Evolutionary conservation across 2,113 vertebrate species (phyloP), one percentile per base, ranked within the genome.

Genomic region (Lates calcarifer): DNA sequence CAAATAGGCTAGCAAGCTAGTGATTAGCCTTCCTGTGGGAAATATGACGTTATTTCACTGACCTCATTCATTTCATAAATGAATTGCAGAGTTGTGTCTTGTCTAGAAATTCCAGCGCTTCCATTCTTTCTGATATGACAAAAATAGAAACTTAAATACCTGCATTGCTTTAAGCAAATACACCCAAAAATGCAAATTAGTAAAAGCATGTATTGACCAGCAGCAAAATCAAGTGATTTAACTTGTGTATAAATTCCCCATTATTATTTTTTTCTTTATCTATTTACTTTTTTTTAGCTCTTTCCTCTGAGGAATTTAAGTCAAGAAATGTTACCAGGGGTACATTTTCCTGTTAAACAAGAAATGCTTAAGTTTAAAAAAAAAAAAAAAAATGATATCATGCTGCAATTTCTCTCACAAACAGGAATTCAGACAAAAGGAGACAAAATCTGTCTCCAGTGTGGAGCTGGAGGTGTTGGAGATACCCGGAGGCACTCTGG

Each of bases 401-500:
- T 51, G 10, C 68, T 65, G 43, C 15, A 77, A 60, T 77, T 69
- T 77, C 39, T 43, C 41, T 63, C 13, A 15, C 13, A 24, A 83
- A 49, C 55, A 62, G 31, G 56, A 68, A 68, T 65, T 84, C 68
- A 22, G 31, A 62, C 39, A 69, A 74, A 79, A 43, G 29, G 41
- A 24, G 65, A 51, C 22, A 15, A 26, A 6, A 47, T 69, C 65
- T 60, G 28, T 64, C 51, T 61, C 20, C 29, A 60, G 28, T 58
- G 15, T 37, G 13, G 35, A 87, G 64, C 43, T 58, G 64, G 26
- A 66, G 65, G 45, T 61, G 39, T 35, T 71, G 37, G 53, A 80
- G 49, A 70, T 11, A 12, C 51, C 22, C 22, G 5, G 41, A 82
- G 61, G 47, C 65, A 75, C 49, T 73, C 28, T 79, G 71, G 65